phyloP scores from a whole-genome alignment of 2,888 invertebrate species.

The Lepidochitona cinerea region DNA sequence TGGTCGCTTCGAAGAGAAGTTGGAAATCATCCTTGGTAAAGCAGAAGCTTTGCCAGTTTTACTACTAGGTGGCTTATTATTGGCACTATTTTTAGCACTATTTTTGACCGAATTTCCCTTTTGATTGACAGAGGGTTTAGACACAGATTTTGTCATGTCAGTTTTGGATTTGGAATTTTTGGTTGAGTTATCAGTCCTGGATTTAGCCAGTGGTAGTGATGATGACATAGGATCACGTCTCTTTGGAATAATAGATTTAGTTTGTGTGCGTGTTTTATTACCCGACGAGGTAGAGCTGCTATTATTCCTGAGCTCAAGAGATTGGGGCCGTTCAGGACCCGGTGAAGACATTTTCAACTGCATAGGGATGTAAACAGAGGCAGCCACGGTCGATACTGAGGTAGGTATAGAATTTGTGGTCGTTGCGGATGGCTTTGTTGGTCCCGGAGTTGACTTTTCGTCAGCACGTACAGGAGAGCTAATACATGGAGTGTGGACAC shows the following conservation, averaged over 20 bases:
- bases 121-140: not conserved
- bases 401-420: too few relatives aligned
- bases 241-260: not conserved
- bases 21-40: not conserved
- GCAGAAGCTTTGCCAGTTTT: not conserved
- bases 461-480: not conserved
- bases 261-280: not conserved
- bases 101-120: not conserved
- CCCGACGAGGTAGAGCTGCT: not conserved
- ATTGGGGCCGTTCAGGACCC: not conserved
- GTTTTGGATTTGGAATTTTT: not conserved
- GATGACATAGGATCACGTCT: not conserved
- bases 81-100: not conserved
- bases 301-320: not conserved
- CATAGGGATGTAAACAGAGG: not conserved
- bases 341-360: not conserved
- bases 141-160: not conserved
- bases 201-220: not conserved
- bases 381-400: not conserved
- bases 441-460: not conserved
- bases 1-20: not conserved
- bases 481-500: conserved; percentile 1
- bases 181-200: not conserved
- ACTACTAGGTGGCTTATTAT: not conserved
- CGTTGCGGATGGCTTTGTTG: not conserved